A percentile compares a stretch with the other conserved stretches of the same genome.
phyloP scores from a whole-genome alignment of 2,113 vertebrate genomes.

The Hemiscyllium ocellatum region DNA sequence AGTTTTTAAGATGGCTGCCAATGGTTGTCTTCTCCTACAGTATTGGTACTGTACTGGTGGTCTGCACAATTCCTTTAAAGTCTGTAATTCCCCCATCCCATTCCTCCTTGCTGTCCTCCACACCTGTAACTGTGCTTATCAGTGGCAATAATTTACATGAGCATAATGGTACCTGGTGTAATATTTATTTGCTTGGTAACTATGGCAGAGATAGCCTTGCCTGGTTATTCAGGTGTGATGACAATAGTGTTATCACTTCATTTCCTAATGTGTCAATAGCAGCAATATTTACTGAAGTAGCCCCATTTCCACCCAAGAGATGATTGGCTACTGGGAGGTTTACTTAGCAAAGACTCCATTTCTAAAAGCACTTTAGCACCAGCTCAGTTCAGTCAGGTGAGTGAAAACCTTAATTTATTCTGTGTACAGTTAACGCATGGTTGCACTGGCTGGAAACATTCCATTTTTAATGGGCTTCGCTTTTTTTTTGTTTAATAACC shows the following conservation, averaged over 20 bases:
- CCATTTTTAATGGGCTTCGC: neutral
- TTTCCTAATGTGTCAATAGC: constrained; percentile 13
- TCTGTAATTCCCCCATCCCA: neutral
- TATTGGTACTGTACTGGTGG: neutral
- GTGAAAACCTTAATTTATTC: constrained; percentile 1
- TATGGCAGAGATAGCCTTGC: constrained; percentile 6
- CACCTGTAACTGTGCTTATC: neutral
- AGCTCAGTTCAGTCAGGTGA: neutral
- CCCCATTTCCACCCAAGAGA: constrained; percentile 12
- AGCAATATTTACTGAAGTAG: constrained; percentile 2
- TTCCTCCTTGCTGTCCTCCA: no score
- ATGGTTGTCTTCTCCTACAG: neutral
- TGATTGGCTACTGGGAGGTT: neutral
- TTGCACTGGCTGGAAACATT: neutral
- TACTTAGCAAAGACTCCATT: neutral
- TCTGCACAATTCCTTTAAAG: neutral
- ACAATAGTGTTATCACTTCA: neutral
- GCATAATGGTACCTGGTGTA: neutral
- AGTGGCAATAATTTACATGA: neutral
- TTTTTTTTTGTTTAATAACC: neutral
- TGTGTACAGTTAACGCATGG: constrained; percentile 19
- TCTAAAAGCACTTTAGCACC: neutral
- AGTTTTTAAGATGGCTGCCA: neutral
- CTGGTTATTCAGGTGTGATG: neutral
- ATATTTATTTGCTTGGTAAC: neutral